Conservation (phyloP, 2,797 vertebrate genomes). For the Pseudopleuronectes americanus region DNA sequence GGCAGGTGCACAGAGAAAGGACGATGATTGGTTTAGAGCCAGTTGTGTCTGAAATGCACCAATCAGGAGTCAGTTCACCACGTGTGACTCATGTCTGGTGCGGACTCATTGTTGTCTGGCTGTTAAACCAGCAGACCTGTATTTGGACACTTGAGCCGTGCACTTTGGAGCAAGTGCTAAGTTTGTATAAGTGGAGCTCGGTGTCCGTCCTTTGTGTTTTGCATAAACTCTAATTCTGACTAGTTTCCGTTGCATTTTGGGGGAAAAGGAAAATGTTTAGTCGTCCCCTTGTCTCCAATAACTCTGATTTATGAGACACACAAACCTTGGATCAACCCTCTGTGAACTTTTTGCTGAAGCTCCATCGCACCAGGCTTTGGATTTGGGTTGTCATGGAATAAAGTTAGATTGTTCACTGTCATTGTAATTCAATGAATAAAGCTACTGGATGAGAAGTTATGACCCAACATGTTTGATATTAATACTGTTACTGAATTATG, state of each 20-base stretch:
- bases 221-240: not conserved
- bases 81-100: too few relatives aligned
- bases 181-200: not conserved
- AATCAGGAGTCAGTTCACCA: too few relatives aligned
- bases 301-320: slow-evolving; percentile 25
- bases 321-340: slow-evolving; percentile 17
- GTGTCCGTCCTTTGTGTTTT: not conserved
- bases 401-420: not conserved
- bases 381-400: not conserved
- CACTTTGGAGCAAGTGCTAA: not conserved
- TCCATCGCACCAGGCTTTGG: not conserved
- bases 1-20: too few relatives aligned
- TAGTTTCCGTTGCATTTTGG: not conserved
- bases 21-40: too few relatives aligned
- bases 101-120: too few relatives aligned
- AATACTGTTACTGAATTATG: too few relatives aligned
- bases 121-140: too few relatives aligned
- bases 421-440: too few relatives aligned
- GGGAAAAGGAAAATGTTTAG: slow-evolving; percentile 3
- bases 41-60: too few relatives aligned
- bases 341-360: not conserved
- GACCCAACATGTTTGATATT: too few relatives aligned
- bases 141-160: too few relatives aligned
- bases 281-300: slow-evolving; percentile 3
- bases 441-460: too few relatives aligned